phyloP scores from a whole-genome alignment of 2,888 invertebrate species.

The Epinotia nisella region DNA sequence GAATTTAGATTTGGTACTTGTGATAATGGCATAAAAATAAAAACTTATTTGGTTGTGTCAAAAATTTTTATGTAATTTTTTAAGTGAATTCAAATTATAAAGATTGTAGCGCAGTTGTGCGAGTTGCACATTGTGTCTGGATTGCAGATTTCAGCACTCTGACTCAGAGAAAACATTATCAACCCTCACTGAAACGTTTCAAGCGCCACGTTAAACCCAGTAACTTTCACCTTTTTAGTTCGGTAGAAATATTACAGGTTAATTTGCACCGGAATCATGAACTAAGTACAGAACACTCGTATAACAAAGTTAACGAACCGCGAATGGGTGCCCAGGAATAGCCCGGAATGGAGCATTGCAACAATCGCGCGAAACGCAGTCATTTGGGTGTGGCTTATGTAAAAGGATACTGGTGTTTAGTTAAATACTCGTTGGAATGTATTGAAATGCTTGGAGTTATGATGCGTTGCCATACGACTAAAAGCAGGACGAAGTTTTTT shows the following conservation, averaged over 20 bases:
- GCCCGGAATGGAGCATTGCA: constrained; percentile 76
- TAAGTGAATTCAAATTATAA: background rate
- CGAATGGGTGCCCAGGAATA: constrained; percentile 75
- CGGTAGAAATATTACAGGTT: constrained; percentile 51
- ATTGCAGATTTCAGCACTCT: constrained; percentile 8
- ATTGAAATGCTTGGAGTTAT: background rate
- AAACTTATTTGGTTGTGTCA: no score
- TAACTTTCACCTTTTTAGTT: constrained; percentile 35
- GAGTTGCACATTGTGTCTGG: background rate
- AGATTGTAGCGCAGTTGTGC: background rate
- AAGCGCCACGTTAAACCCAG: background rate
- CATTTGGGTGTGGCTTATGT: constrained; percentile 55
- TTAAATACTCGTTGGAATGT: no score
- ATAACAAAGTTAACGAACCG: constrained; percentile 82
- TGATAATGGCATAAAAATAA: background rate
- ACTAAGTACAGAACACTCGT: constrained; percentile 74
- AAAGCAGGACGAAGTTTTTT: no score
- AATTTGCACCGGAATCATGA: constrained; percentile 66
- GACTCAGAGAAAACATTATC: constrained; percentile 14
- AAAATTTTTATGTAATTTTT: background rate
- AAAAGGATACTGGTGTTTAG: constrained; percentile 8
- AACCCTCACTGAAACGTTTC: background rate
- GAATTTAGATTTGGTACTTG: no score
- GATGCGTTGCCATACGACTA: no score
- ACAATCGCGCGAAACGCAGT: constrained; percentile 78